Base-by-base conservation (phyloP, 2,113 vertebrate species). In the Pluvialis apricaria region DNA sequence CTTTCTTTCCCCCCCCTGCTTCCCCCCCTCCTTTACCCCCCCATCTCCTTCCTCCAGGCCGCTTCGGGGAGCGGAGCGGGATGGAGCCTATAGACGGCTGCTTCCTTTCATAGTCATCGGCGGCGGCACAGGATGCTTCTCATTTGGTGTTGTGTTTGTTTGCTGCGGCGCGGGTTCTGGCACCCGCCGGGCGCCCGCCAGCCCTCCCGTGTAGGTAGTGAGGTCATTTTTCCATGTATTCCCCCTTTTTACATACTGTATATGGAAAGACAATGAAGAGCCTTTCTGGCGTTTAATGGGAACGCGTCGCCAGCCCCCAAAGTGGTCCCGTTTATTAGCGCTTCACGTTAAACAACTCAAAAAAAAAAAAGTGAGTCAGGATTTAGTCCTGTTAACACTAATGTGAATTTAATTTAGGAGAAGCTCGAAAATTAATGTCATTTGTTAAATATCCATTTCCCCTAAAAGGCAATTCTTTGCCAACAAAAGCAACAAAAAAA, bases 171-270 rank as follows among this genome's bases (percentile, higher is more conserved):
- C 47, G 28, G 72, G 77, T 94, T 90, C 94, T 96, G 97, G 95
- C 97, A 93, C 85, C 88, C 83, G 80, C 86, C 93, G 87, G 94
- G 84, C 89, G 58, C 60, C 75, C 42, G 93, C 94, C 97, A 95
- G 95, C 91, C 79, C 96, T 96, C 97, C 96, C 94, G 95, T 97
- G 96, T 97, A 96, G 96, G 82, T 94, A 95, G 80, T 97, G 97
- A 97, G 93, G 94, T 97, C 97, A 97, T 95, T 97, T 97, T 97
- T 95, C 96, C 97, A 96, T 97, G 96, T 94, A 71, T 94, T 96
- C 90, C 94, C 94, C 76, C 62, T 91, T 90, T 96, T 92, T n/a
- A 55, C 93, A 90, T 79, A 81, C 96, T 97, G 93, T 95, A 96
- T 96, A 96, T 97, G 94, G 97, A 92, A 96, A 97, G 93, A 95